These are phyloP conservation scores for Escarpia spicata DNA, from an alignment of 2,888 invertebrate genomes.

Conservation along the genomic window DNA sequence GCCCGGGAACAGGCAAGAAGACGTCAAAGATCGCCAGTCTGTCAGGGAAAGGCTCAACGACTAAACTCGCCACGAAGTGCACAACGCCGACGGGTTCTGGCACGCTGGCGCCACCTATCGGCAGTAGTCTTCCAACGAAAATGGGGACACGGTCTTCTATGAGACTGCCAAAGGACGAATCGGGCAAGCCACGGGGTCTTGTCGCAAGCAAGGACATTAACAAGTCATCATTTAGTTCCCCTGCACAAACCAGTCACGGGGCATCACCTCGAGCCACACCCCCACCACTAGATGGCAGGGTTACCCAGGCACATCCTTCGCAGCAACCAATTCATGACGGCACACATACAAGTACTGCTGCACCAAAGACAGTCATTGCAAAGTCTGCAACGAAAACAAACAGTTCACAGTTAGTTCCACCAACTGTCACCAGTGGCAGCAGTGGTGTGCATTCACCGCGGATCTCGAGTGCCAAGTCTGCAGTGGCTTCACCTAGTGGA, in stretches of 20 bases:
- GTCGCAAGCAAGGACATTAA: neutral
- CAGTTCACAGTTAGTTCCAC: neutral
- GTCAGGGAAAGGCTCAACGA: conserved; percentile 29
- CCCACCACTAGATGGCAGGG: neutral
- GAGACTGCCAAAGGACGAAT: conserved; percentile 47
- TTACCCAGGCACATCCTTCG: neutral
- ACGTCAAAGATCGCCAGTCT: conserved; percentile 53
- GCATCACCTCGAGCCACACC: neutral
- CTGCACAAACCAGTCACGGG: conserved; percentile 7
- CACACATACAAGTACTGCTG: neutral
- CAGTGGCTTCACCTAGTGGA: neutral
- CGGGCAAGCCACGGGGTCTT: neutral
- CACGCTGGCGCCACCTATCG: conserved; percentile 26
- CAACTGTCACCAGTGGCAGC: neutral
- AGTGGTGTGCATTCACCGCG: neutral
- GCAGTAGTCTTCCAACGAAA: conserved; percentile 29
- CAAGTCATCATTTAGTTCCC: neutral
- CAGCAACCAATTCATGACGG: neutral
- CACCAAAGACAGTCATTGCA: neutral
- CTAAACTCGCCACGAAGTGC: conserved; percentile 26
- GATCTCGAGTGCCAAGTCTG: neutral
- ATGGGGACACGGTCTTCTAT: conserved; percentile 23
- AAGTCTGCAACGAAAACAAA: neutral
- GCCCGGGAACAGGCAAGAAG: conserved; percentile 45
- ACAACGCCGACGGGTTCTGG: conserved; percentile 28